Evolutionary conservation across 1,140 invertebrate species (phyloP), one percentile per base, ranked within the genome.

Genomic region (Drosophila sucinea): DNA sequence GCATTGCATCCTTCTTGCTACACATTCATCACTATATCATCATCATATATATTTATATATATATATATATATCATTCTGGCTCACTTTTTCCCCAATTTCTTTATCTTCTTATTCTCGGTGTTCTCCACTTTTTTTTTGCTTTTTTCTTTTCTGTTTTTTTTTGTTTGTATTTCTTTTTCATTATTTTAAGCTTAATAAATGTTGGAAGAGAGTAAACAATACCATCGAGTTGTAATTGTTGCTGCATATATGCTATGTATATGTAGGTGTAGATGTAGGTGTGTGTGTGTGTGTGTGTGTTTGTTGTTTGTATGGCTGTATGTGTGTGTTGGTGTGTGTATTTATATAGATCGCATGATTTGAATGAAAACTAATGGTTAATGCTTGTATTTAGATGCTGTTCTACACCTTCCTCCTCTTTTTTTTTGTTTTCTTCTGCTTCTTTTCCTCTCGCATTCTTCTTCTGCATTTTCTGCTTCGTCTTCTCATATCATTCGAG

Each of bases 141-240:
- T 64, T 58, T 75, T 62, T 56, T 51, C 61, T 62, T 65, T 79
- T 75, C 40, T 69, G n/a, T 30, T 4, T 67, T 67, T 35, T 33
- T 47, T 23, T 67, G 51, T 67, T 38, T 35, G 33, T n/a, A 32
- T 63, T 69, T 69, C 64, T 51, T 51, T 35, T 44, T 27, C 55
- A 67, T 80, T 87, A 80, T 66, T 84, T 89, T 89, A 89, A 89
- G 84, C 84, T 89, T 89, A 89, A 89, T 89, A 70, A 89, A 89
- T 90, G 89, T 89, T 89, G 84, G 84, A 89, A 89, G 84, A 89
- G 84, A 89, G 84, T 89, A 89, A 89, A 89, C 84, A 89, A 89
- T 89, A 89, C 84, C 84, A 89, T 89, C 85, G 85, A 78, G 84
- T 89, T 86, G 69, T 79, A 87, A 86, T 86, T 82, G 71, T 86